Evolutionary conservation across 2,797 vertebrate genomes (phyloP), one percentile per base, ranked within the genome.

Genomic region (Danionella dracula): DNA sequence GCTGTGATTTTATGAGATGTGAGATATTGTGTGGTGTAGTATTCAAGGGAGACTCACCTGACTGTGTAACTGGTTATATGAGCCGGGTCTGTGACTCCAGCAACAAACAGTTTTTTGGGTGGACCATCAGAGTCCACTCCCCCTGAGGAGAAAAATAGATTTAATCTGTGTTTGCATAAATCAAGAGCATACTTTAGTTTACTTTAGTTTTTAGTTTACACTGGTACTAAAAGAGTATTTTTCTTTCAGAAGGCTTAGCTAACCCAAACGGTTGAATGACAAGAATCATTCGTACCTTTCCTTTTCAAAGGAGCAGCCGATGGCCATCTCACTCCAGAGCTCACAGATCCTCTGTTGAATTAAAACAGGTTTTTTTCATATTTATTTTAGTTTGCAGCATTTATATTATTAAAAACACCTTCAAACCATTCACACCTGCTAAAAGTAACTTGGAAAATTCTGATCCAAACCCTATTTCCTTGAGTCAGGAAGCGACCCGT

Each of bases 81-180:
- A 68, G 84, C 17, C 8, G 90, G 82, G 21, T 89, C 88, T 17
- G 86, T 83, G 27, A 91, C 89, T 64, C 89, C 90, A 0, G 88
- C 87, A 65, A 91, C 87, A 78, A 91, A 91, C 1, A 91, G 89
- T 70, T 91, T 91, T 79, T 91, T 91, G 2, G 90, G 90, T 1
- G 90, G 90, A 16, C 84, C 88, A 4, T 91, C 90, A 8, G 87
- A 90, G 73, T 91, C 90, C n/a, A 83, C 84, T 16, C 89, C 90
- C 29, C 90, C 90, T 90, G 71, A 58, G 59, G 5, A 5, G 13
- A 5, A n/a, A 15, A 15, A 31, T 31, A 31, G 5, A 31, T 31
- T 31, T 31, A 3, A 5, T 31, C n/a, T n/a, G n/a, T n/a, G n/a
- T n/a, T n/a, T n/a, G n/a, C n/a, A n/a, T n/a, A n/a, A n/a, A n/a